These are phyloP conservation scores for Podarcis siculus DNA, from an alignment of 2,797 vertebrate genomes.

Conservation along the genomic window DNA sequence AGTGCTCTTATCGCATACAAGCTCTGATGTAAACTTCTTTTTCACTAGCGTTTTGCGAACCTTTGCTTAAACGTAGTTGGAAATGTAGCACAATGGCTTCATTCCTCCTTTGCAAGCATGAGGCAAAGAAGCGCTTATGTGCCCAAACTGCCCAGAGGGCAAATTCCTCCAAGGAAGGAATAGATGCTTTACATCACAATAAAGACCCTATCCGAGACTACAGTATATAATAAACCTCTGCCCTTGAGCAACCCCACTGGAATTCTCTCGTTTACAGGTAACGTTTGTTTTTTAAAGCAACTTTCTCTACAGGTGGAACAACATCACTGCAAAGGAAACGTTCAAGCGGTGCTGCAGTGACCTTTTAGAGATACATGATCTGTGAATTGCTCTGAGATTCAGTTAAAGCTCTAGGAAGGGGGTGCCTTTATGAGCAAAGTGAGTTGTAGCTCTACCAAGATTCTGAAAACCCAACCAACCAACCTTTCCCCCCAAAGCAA, in stretches of 20 bases:
- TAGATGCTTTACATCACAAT: not conserved
- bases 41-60: not conserved
- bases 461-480: no score
- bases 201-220: not conserved
- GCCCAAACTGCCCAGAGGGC: not conserved
- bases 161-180: constrained; percentile 28
- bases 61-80: not conserved
- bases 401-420: no score
- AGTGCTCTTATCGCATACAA: constrained; percentile 14
- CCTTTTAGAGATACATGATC: not conserved
- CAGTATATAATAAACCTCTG: not conserved
- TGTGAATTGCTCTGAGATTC: not conserved
- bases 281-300: not conserved
- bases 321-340: not conserved
- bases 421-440: no score
- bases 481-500: no score
- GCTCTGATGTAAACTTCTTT: constrained; percentile 16
- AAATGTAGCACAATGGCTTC: constrained; percentile 8
- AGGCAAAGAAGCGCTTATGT: constrained; percentile 14
- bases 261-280: constrained; percentile 40
- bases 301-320: not conserved
- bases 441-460: no score
- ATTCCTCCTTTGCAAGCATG: constrained; percentile 23
- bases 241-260: not conserved
- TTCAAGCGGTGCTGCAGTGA: not conserved